A percentile compares a stretch with the other conserved stretches of the same genome.
phyloP scores from a whole-genome alignment of 2,888 invertebrate species.

The Habrosyne pyritoides region DNA sequence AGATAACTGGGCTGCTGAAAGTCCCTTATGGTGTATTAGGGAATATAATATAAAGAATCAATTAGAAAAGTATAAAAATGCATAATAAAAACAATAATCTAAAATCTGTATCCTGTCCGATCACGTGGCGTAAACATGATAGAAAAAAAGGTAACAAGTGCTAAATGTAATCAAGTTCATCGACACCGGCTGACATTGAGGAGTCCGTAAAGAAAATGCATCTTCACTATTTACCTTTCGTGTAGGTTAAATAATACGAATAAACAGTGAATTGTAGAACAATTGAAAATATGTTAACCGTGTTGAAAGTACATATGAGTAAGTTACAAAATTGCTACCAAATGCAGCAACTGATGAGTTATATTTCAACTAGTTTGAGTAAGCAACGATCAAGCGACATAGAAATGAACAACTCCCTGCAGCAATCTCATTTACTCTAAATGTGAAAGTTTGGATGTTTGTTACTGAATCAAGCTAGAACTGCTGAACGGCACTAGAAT shows the following conservation, averaged over 20 bases:
- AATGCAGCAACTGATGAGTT: not conserved
- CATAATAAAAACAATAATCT: not conserved
- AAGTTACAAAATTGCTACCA: not conserved
- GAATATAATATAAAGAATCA: too few species aligned
- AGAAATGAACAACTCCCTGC: too few species aligned
- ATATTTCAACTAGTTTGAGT: not conserved
- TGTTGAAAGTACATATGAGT: not conserved
- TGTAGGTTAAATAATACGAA: constrained; percentile 3
- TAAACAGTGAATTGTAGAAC: not conserved
- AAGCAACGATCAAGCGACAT: not conserved
- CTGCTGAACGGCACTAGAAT: too few species aligned
- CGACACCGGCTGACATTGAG: constrained; percentile 52
- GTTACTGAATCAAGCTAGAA: too few species aligned
- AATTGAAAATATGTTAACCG: not conserved
- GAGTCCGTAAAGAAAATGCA: constrained; percentile 30
- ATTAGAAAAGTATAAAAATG: not conserved
- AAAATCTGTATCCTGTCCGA: constrained; percentile 7
- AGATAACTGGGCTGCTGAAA: too few species aligned
- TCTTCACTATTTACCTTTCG: constrained; percentile 4
- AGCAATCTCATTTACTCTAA: too few species aligned
- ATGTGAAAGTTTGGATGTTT: too few species aligned
- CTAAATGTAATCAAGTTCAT: constrained; percentile 41
- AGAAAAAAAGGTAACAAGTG: constrained; percentile 46
- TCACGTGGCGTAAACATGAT: constrained; percentile 18
- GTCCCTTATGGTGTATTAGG: too few species aligned